phyloP scores from a whole-genome alignment of 2,888 invertebrate species.

The Cremastinae sp. region DNA sequence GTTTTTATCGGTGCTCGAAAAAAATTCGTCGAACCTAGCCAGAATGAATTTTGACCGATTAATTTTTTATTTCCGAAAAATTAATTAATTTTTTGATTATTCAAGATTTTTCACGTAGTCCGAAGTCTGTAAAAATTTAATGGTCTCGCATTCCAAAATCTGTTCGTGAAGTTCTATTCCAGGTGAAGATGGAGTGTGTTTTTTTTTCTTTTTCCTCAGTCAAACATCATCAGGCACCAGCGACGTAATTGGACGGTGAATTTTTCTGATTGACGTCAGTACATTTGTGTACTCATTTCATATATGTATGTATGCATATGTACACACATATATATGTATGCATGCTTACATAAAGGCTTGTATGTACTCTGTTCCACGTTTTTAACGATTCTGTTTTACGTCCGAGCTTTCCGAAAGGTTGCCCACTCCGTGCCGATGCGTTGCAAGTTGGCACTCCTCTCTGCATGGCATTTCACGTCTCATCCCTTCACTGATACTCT shows the following conservation, averaged over 20 bases:
- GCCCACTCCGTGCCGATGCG: constrained; percentile 41
- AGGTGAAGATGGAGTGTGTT: constrained; percentile 6
- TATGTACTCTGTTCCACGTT: constrained; percentile 33
- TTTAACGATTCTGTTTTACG: constrained; percentile 61
- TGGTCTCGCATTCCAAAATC: not conserved
- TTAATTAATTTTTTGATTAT: too few species aligned
- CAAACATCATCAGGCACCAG: constrained; percentile 45
- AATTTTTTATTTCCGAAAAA: too few species aligned
- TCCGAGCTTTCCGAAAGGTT: constrained; percentile 34
- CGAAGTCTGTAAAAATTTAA: too few species aligned
- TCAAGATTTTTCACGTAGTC: too few species aligned
- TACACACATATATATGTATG: not conserved
- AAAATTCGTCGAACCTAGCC: not conserved
- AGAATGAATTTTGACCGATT: too few species aligned
- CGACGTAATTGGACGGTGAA: constrained; percentile 57
- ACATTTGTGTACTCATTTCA: constrained; percentile 3
- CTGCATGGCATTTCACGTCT: constrained; percentile 22
- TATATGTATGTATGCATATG: not conserved
- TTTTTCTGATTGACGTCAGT: constrained; percentile 55
- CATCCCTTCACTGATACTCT: constrained; percentile 22
- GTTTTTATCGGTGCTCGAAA: constrained; percentile 5
- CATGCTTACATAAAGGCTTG: not conserved
- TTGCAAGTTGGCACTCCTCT: constrained; percentile 54
- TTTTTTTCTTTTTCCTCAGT: constrained; percentile 27
- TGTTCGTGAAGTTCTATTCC: constrained; percentile 1